phyloP scores from a whole-genome alignment of 2,113 vertebrate species.

The Sander vitreus region DNA sequence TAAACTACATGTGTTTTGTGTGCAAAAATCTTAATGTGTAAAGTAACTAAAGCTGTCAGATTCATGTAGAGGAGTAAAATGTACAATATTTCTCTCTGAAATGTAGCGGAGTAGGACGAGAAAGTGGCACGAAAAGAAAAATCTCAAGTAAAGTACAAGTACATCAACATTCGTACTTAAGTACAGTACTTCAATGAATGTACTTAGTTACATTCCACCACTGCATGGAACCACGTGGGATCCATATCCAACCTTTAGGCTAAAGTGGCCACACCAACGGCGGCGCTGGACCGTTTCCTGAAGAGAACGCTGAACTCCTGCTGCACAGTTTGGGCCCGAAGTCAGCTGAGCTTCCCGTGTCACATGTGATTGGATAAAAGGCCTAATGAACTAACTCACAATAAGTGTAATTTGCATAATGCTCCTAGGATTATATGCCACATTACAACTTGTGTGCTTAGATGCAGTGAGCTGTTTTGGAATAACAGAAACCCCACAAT shows the following conservation, averaged over 20 bases:
- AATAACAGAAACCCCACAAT: constrained; percentile 42
- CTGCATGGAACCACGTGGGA: constrained; percentile 23
- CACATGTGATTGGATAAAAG: constrained; percentile 11
- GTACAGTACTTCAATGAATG: no score
- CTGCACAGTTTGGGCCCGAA: constrained; percentile 13
- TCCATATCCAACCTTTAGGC: constrained; percentile 29
- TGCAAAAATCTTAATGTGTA: no score
- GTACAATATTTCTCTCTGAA: no score
- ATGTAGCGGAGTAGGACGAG: no score
- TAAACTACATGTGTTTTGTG: no score
- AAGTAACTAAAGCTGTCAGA: no score
- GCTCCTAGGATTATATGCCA: not conserved
- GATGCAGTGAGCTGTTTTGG: constrained; percentile 18
- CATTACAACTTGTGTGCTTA: not conserved
- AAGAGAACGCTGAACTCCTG: not conserved
- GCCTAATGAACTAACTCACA: not conserved
- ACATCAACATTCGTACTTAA: no score
- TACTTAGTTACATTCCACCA: no score
- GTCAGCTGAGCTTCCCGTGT: constrained; percentile 20
- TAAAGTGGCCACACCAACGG: constrained; percentile 31
- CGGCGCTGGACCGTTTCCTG: constrained; percentile 5
- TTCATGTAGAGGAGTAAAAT: no score
- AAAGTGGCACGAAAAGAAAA: no score
- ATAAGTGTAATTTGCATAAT: not conserved
- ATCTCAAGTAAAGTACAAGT: no score